These are phyloP conservation scores for Andricus grossulariae DNA, from an alignment of 1,140 invertebrate species.

Conservation along the genomic window DNA sequence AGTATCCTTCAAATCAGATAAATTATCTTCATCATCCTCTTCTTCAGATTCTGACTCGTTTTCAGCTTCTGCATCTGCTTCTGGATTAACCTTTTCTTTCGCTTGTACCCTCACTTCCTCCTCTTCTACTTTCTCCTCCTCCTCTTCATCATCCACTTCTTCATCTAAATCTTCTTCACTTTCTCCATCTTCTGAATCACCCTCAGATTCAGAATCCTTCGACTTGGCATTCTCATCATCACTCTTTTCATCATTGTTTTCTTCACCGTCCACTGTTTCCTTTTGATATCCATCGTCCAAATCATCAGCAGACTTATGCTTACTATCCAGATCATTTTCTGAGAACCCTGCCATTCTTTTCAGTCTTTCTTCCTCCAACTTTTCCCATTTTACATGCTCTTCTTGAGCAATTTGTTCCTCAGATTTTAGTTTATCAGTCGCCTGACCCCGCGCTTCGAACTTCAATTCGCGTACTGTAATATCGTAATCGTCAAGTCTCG, in stretches of 20 bases:
- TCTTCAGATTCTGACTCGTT: slow-evolving; percentile 61
- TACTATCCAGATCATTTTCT: slow-evolving; percentile 56
- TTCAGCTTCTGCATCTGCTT: slow-evolving; percentile 60
- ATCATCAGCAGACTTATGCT: slow-evolving; percentile 86
- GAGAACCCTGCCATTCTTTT: slow-evolving; percentile 84
- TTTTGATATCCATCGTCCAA: slow-evolving; percentile 84
- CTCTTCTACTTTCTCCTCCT: slow-evolving; percentile 56
- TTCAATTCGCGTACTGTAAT: slow-evolving; percentile 86
- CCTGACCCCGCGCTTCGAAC: slow-evolving; percentile 88
- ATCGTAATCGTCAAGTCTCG: slow-evolving; percentile 88
- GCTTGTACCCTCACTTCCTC: slow-evolving; percentile 63
- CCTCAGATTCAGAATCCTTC: slow-evolving; percentile 54
- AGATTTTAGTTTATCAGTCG: slow-evolving; percentile 87
- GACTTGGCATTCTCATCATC: slow-evolving; percentile 58
- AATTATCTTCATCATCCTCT: slow-evolving; percentile 69
- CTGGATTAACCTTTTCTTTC: slow-evolving; percentile 61
- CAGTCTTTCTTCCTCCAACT: slow-evolving; percentile 86
- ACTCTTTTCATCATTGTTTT: slow-evolving; percentile 62
- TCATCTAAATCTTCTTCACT: slow-evolving; percentile 53
- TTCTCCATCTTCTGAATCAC: slow-evolving; percentile 55
- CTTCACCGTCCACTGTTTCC: slow-evolving; percentile 72
- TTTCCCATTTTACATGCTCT: slow-evolving; percentile 86
- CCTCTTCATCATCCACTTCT: slow-evolving; percentile 58
- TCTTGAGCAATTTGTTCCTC: slow-evolving; percentile 89
- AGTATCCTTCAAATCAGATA: slow-evolving; percentile 74